Percentiles rank a stretch among this genome's conserved stretches.
Conservation (phyloP, 2,888 invertebrate genomes). For the Chrysolina americana region DNA sequence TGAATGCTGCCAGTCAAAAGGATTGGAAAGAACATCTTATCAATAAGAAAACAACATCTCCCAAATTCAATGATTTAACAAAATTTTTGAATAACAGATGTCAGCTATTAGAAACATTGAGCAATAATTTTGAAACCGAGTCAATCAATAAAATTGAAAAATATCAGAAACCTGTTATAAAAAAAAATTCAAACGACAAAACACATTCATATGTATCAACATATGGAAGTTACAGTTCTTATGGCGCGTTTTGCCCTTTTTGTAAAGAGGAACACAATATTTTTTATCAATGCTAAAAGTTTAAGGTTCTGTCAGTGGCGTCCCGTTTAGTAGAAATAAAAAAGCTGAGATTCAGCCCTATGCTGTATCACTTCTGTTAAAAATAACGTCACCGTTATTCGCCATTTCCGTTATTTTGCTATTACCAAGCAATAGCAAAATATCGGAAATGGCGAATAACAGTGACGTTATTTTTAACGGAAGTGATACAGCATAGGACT, state of each 20-base stretch:
- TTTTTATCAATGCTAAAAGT: conserved; percentile 19
- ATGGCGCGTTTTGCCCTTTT: neutral
- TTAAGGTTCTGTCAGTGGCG: conserved; percentile 1
- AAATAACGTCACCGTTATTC: too few species aligned
- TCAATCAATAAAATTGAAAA: too few species aligned
- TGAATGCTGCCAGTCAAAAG: neutral
- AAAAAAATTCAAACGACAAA: neutral
- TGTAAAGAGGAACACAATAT: conserved; percentile 6
- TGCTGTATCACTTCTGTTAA: too few species aligned
- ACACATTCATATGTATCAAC: neutral
- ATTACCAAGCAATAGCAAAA: too few species aligned
- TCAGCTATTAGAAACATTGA: conserved; percentile 13
- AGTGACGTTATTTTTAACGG: too few species aligned
- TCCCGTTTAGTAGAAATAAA: conserved; percentile 27
- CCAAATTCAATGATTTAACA: too few species aligned
- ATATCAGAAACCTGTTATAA: too few species aligned
- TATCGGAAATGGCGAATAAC: too few species aligned
- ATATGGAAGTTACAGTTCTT: neutral
- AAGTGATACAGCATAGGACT: too few species aligned
- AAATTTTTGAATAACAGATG: conserved; percentile 13
- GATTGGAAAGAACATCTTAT: conserved; percentile 21
- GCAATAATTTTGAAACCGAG: neutral
- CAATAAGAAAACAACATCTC: neutral
- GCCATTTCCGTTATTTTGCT: too few species aligned
- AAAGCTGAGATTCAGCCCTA: conserved; percentile 24